Conservation (phyloP, 2,797 vertebrate species). For the Acrocephalus scirpaceus region DNA sequence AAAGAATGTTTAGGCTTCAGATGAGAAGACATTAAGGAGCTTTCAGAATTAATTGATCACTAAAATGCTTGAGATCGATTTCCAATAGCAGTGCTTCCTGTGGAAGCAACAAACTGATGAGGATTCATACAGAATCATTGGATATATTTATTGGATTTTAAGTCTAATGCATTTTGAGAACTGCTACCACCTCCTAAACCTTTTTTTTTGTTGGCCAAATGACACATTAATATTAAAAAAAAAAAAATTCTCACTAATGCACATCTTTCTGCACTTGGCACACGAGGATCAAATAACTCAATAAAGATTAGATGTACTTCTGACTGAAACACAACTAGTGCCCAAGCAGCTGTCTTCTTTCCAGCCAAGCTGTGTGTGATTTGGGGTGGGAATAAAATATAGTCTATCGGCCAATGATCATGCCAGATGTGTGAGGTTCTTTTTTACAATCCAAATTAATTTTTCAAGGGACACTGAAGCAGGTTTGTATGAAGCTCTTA, state of each 20-base stretch:
- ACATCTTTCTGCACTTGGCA: conserved; percentile 30
- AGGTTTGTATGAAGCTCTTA: neutral
- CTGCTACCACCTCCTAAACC: neutral
- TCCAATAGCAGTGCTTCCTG: neutral
- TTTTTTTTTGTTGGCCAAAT: neutral
- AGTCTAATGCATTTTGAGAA: neutral
- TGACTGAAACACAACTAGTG: neutral
- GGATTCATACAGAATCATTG: neutral
- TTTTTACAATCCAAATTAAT: neutral
- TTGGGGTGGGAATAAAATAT: conserved; percentile 11
- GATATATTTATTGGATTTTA: neutral
- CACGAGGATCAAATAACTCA: conserved; percentile 5
- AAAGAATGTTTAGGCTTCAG: neutral
- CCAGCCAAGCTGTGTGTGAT: conserved; percentile 42
- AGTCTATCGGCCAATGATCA: conserved; percentile 1
- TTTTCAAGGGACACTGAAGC: neutral
- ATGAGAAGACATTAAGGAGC: neutral
- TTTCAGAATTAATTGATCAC: neutral
- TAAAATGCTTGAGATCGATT: neutral
- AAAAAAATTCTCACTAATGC: neutral
- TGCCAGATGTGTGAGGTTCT: neutral
- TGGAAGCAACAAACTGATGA: neutral
- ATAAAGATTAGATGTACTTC: conserved; percentile 61
- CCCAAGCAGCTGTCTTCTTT: conserved; percentile 46
- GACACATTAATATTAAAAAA: neutral